Conservation (phyloP, 2,888 invertebrate genomes). For the Cinara cedri region DNA sequence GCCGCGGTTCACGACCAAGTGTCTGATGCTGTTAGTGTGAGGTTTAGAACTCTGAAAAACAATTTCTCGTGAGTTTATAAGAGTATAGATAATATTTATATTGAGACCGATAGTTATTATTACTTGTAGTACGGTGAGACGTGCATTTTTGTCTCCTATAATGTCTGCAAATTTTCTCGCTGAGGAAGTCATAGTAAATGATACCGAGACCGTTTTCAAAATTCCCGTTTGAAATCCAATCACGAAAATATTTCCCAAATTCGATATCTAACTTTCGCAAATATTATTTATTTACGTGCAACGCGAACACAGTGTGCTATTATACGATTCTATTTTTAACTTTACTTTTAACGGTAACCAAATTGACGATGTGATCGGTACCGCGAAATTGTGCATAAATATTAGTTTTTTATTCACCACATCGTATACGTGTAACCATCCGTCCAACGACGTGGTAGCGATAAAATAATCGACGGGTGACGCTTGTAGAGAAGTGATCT, state of each 20-base stretch:
- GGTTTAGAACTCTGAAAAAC: constrained; percentile 35
- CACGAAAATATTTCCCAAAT: constrained; percentile 71
- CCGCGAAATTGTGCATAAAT: constrained; percentile 68
- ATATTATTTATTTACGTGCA: constrained; percentile 43
- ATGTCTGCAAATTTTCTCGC: background rate
- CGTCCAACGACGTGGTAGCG: constrained; percentile 75
- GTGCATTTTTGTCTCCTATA: background rate
- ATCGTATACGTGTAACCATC: constrained; percentile 76
- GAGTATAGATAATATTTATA: too few relatives aligned
- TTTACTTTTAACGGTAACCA: constrained; percentile 52
- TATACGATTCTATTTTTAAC: too few relatives aligned
- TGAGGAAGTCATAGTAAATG: background rate
- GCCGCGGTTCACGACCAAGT: constrained; percentile 53
- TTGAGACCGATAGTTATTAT: background rate
- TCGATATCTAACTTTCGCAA: constrained; percentile 66
- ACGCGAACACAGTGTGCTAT: too few relatives aligned
- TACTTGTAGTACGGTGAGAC: constrained; percentile 29
- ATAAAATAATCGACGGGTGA: constrained; percentile 75
- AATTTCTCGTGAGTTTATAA: too few relatives aligned
- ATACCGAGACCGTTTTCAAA: constrained; percentile 66
- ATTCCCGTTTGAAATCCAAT: constrained; percentile 77
- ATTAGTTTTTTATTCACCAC: constrained; percentile 69
- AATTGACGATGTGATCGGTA: constrained; percentile 32
- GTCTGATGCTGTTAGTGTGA: constrained; percentile 14
- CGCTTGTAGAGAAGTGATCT: constrained; percentile 72